Conservation (phyloP, 37 sponge, comb jelly and placozoan species). For the Oopsacas minuta region DNA sequence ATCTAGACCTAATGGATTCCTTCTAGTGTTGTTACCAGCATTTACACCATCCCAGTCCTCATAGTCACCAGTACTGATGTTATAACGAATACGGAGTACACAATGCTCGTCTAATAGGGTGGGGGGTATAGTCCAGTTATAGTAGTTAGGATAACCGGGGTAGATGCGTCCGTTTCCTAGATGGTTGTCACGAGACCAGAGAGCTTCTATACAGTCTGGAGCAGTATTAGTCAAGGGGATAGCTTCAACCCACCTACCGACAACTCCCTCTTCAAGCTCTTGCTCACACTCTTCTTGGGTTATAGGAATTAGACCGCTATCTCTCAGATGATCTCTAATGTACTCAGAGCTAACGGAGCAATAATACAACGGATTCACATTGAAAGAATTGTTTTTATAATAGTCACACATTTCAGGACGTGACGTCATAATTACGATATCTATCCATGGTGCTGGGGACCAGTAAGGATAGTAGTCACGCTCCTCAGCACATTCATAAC, state of each 20-base stretch:
- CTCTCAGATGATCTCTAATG: slow-evolving; percentile 27
- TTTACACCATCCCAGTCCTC: slow-evolving; percentile 50
- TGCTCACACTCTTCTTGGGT: slow-evolving; percentile 53
- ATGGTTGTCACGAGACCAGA: slow-evolving; percentile 91
- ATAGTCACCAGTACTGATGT: slow-evolving; percentile 88
- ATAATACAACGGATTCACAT: slow-evolving; percentile 68
- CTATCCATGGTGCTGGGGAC: slow-evolving; percentile 97
- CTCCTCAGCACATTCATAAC: slow-evolving; percentile 98
- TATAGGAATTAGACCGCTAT: slow-evolving; percentile 53
- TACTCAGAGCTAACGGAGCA: slow-evolving; percentile 49
- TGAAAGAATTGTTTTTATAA: slow-evolving; percentile 62
- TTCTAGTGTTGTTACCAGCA: slow-evolving; percentile 19
- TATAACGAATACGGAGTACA: slow-evolving; percentile 82
- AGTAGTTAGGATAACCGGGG: slow-evolving; percentile 74
- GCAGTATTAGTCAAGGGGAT: neutral
- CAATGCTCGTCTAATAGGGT: slow-evolving; percentile 64
- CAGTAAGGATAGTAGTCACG: slow-evolving; percentile 99
- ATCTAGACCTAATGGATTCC: slow-evolving; percentile 20
- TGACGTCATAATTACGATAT: slow-evolving; percentile 86
- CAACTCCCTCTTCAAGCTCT: neutral
- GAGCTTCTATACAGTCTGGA: slow-evolving; percentile 68
- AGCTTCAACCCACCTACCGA: neutral
- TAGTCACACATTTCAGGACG: slow-evolving; percentile 55
- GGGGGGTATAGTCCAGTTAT: slow-evolving; percentile 98
- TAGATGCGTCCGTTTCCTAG: slow-evolving; percentile 65